phyloP scores from a whole-genome alignment of 2,113 vertebrate genomes.

The Pelecanoides urinatrix region DNA sequence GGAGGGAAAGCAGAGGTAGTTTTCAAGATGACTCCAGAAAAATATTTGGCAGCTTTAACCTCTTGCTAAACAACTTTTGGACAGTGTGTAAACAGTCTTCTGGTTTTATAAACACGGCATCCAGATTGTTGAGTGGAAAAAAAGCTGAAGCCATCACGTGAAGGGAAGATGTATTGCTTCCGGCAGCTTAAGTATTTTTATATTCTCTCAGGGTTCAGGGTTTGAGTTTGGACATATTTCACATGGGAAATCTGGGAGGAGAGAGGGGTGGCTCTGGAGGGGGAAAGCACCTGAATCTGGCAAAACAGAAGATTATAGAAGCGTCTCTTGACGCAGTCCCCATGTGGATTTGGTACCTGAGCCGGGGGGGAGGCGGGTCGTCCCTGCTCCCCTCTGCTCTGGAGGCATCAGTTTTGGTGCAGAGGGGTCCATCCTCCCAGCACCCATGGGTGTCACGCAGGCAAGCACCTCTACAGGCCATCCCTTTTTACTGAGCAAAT shows the following conservation, averaged over 20 bases:
- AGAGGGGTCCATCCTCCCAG: not conserved
- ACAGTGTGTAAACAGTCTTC: slow-evolving; percentile 8
- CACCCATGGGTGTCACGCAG: not conserved
- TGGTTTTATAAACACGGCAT: slow-evolving; percentile 24
- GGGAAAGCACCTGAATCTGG: not conserved
- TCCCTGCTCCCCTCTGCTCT: not conserved
- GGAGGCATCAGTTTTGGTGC: not conserved
- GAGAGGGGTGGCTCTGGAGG: not conserved
- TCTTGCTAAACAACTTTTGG: slow-evolving; percentile 38
- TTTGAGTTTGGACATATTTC: not conserved
- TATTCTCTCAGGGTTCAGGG: not conserved
- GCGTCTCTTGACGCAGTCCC: not conserved
- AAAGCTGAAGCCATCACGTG: not conserved
- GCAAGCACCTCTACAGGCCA: not conserved
- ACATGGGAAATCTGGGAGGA: not conserved
- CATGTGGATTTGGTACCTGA: fast-evolving
- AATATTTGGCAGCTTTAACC: not conserved
- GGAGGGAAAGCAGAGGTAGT: not conserved
- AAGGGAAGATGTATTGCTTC: slow-evolving; percentile 17
- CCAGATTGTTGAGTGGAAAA: not conserved
- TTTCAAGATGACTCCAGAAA: not conserved
- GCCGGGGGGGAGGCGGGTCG: fast-evolving
- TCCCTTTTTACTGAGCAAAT: not conserved
- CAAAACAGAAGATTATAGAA: fast-evolving
- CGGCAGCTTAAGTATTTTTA: not conserved